Percentiles rank a stretch among this genome's conserved stretches.
Conservation (phyloP, 2,888 invertebrate genomes). For the Cheilosia variabilis region DNA sequence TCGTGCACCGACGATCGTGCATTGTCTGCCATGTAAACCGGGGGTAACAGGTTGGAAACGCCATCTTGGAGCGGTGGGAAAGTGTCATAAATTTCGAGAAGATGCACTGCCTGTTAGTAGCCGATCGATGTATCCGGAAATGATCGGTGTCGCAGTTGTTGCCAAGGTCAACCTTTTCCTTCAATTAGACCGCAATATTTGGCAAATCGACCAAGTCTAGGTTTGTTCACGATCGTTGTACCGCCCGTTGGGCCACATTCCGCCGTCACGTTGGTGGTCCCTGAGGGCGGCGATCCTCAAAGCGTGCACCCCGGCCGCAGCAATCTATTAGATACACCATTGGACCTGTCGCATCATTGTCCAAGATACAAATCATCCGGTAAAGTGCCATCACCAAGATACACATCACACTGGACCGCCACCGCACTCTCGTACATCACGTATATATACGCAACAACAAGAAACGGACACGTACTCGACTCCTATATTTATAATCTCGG, state of each 20-base stretch:
- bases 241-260: conserved; percentile 65
- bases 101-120: not conserved
- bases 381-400: conserved; percentile 74
- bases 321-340: conserved; percentile 74
- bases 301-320: conserved; percentile 71
- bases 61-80: conserved; percentile 42
- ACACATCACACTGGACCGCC: conserved; percentile 65
- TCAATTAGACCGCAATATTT: conserved; percentile 45
- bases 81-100: conserved; percentile 25
- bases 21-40: conserved; percentile 40
- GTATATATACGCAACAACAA: conserved; percentile 12
- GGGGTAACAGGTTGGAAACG: conserved; percentile 66
- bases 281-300: conserved; percentile 64
- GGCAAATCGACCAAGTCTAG: conserved; percentile 28
- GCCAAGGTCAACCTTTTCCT: conserved; percentile 26
- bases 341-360: conserved; percentile 75
- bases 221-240: conserved; percentile 14
- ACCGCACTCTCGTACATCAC: conserved; percentile 47
- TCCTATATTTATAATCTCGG: conserved; percentile 74
- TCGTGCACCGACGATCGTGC: conserved; percentile 22
- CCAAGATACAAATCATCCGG: conserved; percentile 74
- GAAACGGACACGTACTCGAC: conserved; percentile 54
- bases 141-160: conserved; percentile 29
- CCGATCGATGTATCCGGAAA: conserved; percentile 20
- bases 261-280: conserved; percentile 68